phyloP scores from a whole-genome alignment of 2,113 vertebrate species.

The Neodontobutis hainanensis region DNA sequence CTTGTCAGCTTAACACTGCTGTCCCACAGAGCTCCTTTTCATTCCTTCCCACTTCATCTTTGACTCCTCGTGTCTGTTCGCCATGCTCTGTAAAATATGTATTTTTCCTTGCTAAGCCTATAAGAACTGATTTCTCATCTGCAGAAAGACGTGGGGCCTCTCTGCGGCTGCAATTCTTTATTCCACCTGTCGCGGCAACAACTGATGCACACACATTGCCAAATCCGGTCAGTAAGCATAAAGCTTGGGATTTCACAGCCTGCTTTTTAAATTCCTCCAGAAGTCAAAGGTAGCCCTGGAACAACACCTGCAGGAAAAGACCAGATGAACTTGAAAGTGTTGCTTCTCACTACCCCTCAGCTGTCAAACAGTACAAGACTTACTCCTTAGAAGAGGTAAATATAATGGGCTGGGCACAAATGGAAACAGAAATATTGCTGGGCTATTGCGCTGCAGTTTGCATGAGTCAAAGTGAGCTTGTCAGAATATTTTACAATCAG shows the following conservation, averaged over 20 bases:
- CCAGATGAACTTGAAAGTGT: conserved; percentile 3
- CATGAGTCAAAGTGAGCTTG: conserved; percentile 36
- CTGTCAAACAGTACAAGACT: conserved; percentile 12
- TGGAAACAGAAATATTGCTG: neutral
- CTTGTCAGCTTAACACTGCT: conserved; percentile 68
- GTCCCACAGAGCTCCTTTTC: conserved; percentile 59
- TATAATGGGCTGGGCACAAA: neutral
- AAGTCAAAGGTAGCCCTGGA: conserved; percentile 20
- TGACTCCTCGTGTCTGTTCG: conserved; percentile 42
- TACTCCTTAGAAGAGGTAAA: conserved; percentile 1
- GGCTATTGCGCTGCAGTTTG: neutral
- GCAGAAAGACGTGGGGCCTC: conserved; percentile 42
- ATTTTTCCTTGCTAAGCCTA: conserved; percentile 50
- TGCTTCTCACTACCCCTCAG: neutral
- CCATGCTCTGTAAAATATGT: conserved; percentile 66
- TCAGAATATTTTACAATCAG: conserved; percentile 22
- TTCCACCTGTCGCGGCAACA: conserved; percentile 54
- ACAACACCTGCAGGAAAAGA: conserved; percentile 36
- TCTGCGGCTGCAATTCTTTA: conserved; percentile 50
- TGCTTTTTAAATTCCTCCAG: conserved; percentile 18
- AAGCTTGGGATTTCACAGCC: conserved; percentile 20
- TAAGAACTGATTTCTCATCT: conserved; percentile 62
- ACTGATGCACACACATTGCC: conserved; percentile 33
- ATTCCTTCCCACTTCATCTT: conserved; percentile 54
- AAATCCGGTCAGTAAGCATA: conserved; percentile 20